Percentiles rank a stretch among this genome's conserved stretches.
Conservation (phyloP, 2,113 vertebrate species). For the Apodemus speciosus region DNA sequence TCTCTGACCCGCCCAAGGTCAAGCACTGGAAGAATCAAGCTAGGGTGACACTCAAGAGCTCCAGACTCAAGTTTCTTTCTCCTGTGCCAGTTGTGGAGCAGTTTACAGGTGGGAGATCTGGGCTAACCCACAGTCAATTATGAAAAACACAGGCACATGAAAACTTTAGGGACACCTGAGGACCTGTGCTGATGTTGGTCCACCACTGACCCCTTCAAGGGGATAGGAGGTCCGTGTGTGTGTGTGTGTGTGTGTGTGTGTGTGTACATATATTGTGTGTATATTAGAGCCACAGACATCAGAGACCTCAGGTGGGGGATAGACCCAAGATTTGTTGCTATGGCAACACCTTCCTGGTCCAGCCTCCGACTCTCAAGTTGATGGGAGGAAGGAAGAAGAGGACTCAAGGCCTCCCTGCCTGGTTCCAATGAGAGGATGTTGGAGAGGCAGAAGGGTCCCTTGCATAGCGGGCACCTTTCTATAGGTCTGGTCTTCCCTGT, state of each 20-base stretch:
- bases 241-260: too few relatives aligned
- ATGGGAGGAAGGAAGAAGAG: background rate
- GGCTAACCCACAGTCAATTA: too few relatives aligned
- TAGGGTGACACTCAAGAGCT: background rate
- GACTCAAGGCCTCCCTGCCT: slow-evolving; percentile 24
- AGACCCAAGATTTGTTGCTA: background rate
- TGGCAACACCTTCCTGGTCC: background rate
- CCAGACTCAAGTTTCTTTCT: background rate
- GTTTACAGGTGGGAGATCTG: background rate
- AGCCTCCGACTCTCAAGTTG: slow-evolving; percentile 8
- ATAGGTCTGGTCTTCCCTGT: background rate
- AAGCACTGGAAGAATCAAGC: background rate
- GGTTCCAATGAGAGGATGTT: too few relatives aligned
- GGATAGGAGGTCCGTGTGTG: background rate
- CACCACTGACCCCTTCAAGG: background rate
- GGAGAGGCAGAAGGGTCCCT: background rate
- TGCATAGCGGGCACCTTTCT: background rate
- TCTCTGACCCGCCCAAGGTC: background rate
- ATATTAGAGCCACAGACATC: background rate
- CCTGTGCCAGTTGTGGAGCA: background rate
- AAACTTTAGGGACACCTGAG: background rate
- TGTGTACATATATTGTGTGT: too few relatives aligned
- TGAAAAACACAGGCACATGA: too few relatives aligned
- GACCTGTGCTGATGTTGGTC: too few relatives aligned
- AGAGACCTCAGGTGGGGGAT: background rate